phyloP scores from a whole-genome alignment of 1,140 invertebrate species.

The Dermatophagoides farinae region DNA sequence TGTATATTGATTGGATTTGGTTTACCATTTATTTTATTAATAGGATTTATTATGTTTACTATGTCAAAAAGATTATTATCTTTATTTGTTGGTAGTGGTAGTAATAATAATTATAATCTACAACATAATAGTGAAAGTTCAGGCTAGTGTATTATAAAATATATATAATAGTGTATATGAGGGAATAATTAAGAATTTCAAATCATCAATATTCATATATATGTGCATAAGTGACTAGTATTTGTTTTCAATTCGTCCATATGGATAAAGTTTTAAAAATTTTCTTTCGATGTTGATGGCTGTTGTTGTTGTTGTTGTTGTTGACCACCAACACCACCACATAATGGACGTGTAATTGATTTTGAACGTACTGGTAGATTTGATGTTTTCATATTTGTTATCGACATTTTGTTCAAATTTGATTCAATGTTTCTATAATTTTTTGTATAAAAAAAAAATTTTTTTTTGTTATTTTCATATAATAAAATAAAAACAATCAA shows the following conservation, averaged over 20 bases:
- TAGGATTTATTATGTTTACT: background rate
- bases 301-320: no score
- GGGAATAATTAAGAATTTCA: no score
- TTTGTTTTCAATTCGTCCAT: background rate
- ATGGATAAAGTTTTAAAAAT: no score
- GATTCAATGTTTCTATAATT: background rate
- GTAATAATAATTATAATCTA: background rate
- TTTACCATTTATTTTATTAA: constrained; percentile 2
- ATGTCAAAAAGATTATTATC: background rate
- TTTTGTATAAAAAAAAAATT: no score
- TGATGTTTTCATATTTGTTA: background rate
- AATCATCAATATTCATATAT: no score
- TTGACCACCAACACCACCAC: no score
- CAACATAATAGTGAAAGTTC: background rate
- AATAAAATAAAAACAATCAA: background rate
- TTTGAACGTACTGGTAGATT: no score
- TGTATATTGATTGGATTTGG: constrained; percentile 7
- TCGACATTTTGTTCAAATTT: background rate
- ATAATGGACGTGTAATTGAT: no score
- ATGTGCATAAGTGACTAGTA: background rate
- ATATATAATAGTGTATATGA: background rate
- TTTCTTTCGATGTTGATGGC: no score
- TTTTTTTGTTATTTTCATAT: background rate
- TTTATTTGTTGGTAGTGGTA: background rate
- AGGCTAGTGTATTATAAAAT: background rate